phyloP scores from a whole-genome alignment of 2,113 vertebrate species.

The cattle (Bos taurus) region ARS-UCD2.0 NC_037335.1:101316501-101317000 shows the following conservation, averaged over 20 bases:
- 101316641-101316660: neutral
- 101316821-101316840: neutral
- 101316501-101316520: neutral
- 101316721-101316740: neutral
- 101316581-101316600: neutral
- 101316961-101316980: neutral
- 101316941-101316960: neutral
- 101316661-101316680: neutral
- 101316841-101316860: neutral
- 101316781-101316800: neutral
- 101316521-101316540: neutral
- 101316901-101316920: neutral
- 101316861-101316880: conserved; percentile 7
- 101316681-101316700: neutral
- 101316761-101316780: neutral
- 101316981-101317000: neutral
- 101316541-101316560: neutral
- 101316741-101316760: neutral
- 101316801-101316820: neutral
- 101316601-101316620: neutral
- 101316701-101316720: neutral
- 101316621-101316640: neutral
- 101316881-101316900: neutral
- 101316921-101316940: neutral
- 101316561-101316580: neutral